Conservation (phyloP, 2,888 invertebrate genomes). For the Synergus umbraculus region DNA sequence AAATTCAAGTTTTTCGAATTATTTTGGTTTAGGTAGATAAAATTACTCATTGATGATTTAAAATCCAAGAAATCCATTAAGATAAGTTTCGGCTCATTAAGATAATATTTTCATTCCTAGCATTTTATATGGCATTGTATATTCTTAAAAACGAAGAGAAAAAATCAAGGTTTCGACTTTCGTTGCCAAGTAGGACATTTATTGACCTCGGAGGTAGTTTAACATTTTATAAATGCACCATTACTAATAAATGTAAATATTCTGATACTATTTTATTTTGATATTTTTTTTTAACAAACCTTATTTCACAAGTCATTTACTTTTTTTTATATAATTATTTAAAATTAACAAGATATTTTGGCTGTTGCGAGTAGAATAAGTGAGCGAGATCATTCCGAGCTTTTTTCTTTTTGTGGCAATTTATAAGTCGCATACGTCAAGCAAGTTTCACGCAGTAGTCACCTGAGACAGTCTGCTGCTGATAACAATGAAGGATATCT, state of each 20-base stretch:
- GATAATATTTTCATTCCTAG: neutral
- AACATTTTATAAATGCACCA: neutral
- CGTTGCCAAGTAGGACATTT: neutral
- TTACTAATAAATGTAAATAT: too few species aligned
- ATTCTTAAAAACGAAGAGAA: neutral
- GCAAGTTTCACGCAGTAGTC: conserved; percentile 45
- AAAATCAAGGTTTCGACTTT: neutral
- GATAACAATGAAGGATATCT: conserved; percentile 38
- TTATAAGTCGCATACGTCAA: conserved; percentile 9
- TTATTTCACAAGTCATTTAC: neutral
- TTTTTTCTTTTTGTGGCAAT: conserved; percentile 30
- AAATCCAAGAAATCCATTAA: neutral
- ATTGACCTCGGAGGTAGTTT: neutral
- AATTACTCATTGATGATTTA: neutral
- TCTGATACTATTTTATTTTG: too few species aligned
- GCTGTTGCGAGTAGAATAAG: neutral
- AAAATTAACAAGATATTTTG: neutral
- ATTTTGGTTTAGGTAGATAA: neutral
- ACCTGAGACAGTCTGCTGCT: conserved; percentile 47
- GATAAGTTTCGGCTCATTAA: neutral
- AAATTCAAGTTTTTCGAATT: neutral
- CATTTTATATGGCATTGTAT: neutral
- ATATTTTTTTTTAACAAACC: too few species aligned
- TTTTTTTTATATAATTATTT: neutral
- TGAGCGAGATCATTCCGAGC: neutral